Evolutionary conservation across 2,113 vertebrate genomes (phyloP).

Genomic region (Deroptyus accipitrinus): DNA sequence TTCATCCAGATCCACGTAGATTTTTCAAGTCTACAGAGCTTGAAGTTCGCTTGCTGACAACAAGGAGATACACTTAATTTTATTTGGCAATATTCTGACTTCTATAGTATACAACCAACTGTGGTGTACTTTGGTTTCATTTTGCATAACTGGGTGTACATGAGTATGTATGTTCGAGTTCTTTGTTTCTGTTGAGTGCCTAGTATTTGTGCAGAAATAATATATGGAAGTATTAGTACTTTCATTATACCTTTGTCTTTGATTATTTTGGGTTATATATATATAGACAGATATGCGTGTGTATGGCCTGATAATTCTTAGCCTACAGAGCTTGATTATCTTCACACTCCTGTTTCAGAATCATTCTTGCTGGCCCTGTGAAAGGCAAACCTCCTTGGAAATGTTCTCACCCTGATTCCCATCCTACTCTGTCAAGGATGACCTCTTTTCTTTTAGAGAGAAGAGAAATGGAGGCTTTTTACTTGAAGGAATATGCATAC

Average conservation of each 20-base stretch:
- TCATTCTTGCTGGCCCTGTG: neutral
- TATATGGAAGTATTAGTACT: neutral
- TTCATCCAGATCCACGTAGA: neutral
- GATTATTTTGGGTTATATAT: neutral
- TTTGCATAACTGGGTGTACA: neutral
- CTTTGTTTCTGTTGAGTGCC: neutral
- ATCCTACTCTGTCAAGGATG: neutral
- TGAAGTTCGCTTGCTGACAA: neutral
- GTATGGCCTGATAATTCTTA: neutral
- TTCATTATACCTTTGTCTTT: neutral
- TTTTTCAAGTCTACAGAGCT: neutral
- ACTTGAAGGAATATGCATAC: neutral
- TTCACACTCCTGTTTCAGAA: neutral
- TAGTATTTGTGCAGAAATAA: neutral
- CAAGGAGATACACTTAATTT: neutral
- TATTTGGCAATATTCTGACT: neutral
- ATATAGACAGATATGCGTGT: neutral
- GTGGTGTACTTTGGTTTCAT: neutral
- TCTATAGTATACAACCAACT: neutral
- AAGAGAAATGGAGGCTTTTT: neutral
- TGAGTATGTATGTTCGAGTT: neutral
- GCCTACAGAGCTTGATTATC: neutral
- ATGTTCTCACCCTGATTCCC: conserved; percentile 23
- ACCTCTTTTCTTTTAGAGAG: conserved; percentile 8
- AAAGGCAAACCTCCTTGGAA: neutral